A percentile compares a stretch with the other conserved stretches of the same genome.
Conservation (phyloP, 2,113 vertebrate species). For the Lepus timidus region DNA sequence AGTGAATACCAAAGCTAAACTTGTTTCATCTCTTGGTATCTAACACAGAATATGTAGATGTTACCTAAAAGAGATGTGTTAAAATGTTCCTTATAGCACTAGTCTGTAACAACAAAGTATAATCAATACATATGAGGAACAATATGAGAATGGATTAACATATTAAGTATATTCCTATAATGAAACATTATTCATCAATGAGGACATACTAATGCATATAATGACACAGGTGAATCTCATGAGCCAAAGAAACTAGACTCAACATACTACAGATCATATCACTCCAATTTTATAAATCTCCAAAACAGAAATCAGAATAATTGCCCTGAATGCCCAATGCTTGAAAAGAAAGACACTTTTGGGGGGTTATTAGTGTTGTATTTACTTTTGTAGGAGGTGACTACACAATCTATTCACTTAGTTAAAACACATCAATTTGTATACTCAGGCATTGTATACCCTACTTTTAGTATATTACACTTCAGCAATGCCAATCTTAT, state of each 20-base stretch:
- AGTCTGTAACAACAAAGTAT: neutral
- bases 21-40: neutral
- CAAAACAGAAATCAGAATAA: neutral
- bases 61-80: neutral
- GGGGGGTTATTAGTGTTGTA: rapidly evolving
- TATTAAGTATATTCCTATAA: neutral
- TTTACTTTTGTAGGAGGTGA: neutral
- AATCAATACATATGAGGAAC: neutral
- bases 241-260: neutral
- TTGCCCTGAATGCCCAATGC: neutral
- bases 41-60: neutral
- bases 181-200: neutral
- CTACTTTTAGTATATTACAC: neutral
- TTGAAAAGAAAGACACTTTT: neutral
- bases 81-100: neutral
- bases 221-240: neutral
- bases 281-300: neutral
- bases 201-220: neutral
- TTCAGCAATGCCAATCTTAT: neutral
- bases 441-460: neutral
- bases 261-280: neutral
- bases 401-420: neutral
- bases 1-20: neutral
- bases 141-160: neutral
- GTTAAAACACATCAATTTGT: neutral